A percentile compares a stretch with the other conserved stretches of the same genome.
Evolutionary conservation across 1,140 invertebrate genomes (phyloP).

Genomic region (Cotesia vestalis): DNA sequence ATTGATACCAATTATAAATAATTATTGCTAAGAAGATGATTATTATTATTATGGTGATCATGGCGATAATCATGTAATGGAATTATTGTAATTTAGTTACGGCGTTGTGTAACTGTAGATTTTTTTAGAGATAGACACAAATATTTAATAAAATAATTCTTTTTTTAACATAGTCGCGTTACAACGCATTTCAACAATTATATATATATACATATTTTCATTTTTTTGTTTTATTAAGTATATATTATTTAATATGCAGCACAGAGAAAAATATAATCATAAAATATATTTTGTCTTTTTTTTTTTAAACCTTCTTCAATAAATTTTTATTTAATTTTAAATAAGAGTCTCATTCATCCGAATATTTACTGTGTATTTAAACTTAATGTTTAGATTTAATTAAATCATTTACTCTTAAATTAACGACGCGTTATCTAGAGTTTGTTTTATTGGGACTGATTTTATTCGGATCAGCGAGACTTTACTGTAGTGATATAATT

Average conservation of each 20-base stretch:
- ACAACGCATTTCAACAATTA: slow-evolving; percentile 25
- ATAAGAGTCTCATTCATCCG: too few species aligned
- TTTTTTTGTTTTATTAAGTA: slow-evolving; percentile 32
- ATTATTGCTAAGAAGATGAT: slow-evolving; percentile 38
- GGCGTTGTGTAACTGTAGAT: slow-evolving; percentile 51
- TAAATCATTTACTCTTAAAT: too few species aligned
- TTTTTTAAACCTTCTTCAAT: too few species aligned
- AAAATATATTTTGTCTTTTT: not conserved
- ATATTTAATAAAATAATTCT: slow-evolving; percentile 30
- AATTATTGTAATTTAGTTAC: slow-evolving; percentile 49
- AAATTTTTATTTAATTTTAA: too few species aligned
- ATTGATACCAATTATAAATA: slow-evolving; percentile 49
- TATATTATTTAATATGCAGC: slow-evolving; percentile 41
- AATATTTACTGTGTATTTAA: too few species aligned
- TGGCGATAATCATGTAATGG: slow-evolving; percentile 32
- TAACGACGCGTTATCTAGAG: too few species aligned
- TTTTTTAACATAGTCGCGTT: slow-evolving; percentile 16
- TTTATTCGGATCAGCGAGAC: too few species aligned
- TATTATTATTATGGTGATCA: slow-evolving; percentile 21
- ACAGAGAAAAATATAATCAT: slow-evolving; percentile 40
- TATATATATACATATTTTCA: slow-evolving; percentile 23
- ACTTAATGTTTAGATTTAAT: too few species aligned
- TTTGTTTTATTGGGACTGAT: too few species aligned
- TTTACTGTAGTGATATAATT: too few species aligned
- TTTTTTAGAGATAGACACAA: slow-evolving; percentile 39